Evolutionary conservation across 2,888 invertebrate species (phyloP), one percentile per base, ranked within the genome.

Genomic region (Ophion costatus): DNA sequence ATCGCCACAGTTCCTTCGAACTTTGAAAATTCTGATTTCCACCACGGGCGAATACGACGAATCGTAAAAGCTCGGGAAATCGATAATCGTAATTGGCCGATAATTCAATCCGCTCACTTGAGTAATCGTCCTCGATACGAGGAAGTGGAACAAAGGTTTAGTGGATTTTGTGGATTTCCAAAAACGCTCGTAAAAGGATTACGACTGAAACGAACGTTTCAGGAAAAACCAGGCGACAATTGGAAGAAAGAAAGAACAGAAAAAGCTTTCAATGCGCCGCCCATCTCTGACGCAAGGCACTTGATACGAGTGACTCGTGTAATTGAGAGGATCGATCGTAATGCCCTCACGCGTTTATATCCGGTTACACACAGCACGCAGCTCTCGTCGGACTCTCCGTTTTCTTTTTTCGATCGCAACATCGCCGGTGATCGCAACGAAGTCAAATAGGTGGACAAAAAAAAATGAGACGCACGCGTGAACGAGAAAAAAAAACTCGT

Each of bases 361-460:
- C 56, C 76, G 66, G 56, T 76, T 76, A 67, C 76, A 67, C n/a
- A 57, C 22, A 22, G 76, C 59, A 77, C 45, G 22, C 64, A 57
- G 66, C 63, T 79, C 79, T 82, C 82, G 67, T 66, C 51, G 51
- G 22, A 77, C 24, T 77, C 75, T 61, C 22, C 22, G 22, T 17
- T 24, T 59, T 45, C 45, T 51, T 45, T 17, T 66, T 33, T 17
- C 42, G 51, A 59, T 70, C 17, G 67, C 56, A 17, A 77, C 57
- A 64, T 64, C 70, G 42, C 42, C 38, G 38, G 51, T 75, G 45
- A 61, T 66, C 20, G 71, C 17, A 51, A 66, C 57, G n/a, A 59
- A 7, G 67, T 45, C 69, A 84, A 83, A 81, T 71, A 67, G 70
- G 85, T 14, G 45, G 56, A 17, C 24, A 56, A 61, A 76, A 69